Base-by-base conservation (phyloP, 2,113 vertebrate species). In the Ailuropoda melanoleuca region DNA sequence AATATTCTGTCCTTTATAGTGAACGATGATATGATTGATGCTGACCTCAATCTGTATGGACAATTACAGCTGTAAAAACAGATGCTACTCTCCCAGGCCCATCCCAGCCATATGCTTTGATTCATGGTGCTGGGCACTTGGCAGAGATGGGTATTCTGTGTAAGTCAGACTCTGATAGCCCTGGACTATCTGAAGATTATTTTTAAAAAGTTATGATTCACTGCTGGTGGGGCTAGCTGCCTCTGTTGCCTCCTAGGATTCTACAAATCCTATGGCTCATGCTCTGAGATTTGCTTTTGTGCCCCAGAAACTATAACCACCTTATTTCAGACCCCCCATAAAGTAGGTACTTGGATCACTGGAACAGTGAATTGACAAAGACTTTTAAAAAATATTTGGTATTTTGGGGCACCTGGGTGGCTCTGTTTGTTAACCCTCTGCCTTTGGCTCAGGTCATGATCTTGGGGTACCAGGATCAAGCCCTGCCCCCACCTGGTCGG, bases 21-120 rank as follows among this genome's bases (percentile, higher is more conserved):
- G 72, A 88, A 92, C 77, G 74, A 64, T 60, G 39, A 26, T 93
- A 56, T 96, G 94, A 96, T 64, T 89, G 74, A 96, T 80, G 70
- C 55, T 89, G 87, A 83, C 55, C 60, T 37, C 37, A 92, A 93
- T 87, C 66, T 84, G 24, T 62, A 95, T 70, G 77, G 66, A 97
- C 89, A 94, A 80, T 68, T 85, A 96, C 89, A 97, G 60, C 66
- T 95, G 29, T 91, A 93, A 88, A 93, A 96, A 92, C 92, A 96
- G 86, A 92, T 92, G 93, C 48, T 96, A 50, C 37, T 93, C 55
- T 93, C 83, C 48, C 48, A 83, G 91, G 43, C 81, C 21, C 82
- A 95, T 48, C 75, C 56, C 53, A 82, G 23, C 55, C 87, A 88
- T 83, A 90, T 31, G 34, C 87, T 97, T 95, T 70, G 78, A 93